Base-by-base conservation (phyloP, 1,140 invertebrate species). In the Drosophila simulans region DNA sequence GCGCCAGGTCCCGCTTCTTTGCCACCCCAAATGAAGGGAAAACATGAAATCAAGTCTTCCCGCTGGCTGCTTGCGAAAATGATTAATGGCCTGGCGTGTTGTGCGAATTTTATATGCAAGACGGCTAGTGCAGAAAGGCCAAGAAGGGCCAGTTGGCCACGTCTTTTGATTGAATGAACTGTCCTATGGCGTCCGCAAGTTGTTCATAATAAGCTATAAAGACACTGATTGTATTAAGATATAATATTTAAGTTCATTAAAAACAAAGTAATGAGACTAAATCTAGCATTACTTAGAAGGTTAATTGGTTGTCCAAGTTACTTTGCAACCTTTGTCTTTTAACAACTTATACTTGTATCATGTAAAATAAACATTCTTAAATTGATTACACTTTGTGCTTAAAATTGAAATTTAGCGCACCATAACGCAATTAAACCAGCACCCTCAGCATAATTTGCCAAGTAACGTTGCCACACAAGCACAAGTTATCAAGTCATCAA, bases 401-500 rank as follows among this genome's bases (percentile, higher is more conserved):
- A 10, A 37, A 49, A 48, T 17, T 27, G 1, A 35, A 64, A 42
- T 49, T 27, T 31, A 7, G 8, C 22, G 17, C 12, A 20, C 31
- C 35, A 17, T 27, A 43, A 43, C 13, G 45, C 57, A 42, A 63
- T 51, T 66, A 31, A 51, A 31, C 11, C 43, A 45, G 60, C 13
- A 12, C 57, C 57, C 25, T 31, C 15, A 37, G 46, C 57, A 22
- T 63, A 46, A 37, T 42, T 15, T 34, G 27, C 58, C 27, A 39
- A 12, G 40, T 10, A 22, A 34, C 25, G 25, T 42, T 53, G 25
- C 48, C 49, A n/a, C 46, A 22, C 37, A 35, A 65, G 68, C 72
- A 80, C 80, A 77, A 89, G 80, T 89, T 88, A 88, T 89, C 84
- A 84, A 88, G 80, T 89, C 74, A 83, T 88, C 84, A 89, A 89